These are phyloP conservation scores for Glaucomys volans DNA, from an alignment of 2,113 vertebrate species.

Conservation along the genomic window DNA sequence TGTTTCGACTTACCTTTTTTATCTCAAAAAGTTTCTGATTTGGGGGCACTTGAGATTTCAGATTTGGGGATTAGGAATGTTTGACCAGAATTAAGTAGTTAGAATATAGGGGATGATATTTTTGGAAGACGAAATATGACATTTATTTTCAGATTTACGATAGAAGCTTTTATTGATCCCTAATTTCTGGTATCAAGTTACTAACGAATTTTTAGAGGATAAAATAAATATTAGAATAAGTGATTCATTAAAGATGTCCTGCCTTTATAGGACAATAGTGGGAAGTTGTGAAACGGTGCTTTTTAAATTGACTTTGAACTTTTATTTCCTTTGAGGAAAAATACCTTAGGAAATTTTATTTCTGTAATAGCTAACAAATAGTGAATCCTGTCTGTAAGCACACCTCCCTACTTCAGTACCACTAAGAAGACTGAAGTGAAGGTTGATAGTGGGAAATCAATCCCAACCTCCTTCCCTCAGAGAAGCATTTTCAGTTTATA, in stretches of 20 bases:
- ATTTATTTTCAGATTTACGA: slow-evolving; percentile 4
- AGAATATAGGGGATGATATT: neutral
- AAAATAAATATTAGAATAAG: neutral
- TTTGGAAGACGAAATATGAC: neutral
- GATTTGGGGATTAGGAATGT: neutral
- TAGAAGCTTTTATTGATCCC: neutral
- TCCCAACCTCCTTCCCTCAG: neutral
- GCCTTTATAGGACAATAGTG: neutral
- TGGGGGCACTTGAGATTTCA: neutral
- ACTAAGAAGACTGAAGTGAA: neutral
- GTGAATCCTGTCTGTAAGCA: neutral
- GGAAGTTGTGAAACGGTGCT: neutral
- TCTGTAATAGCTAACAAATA: neutral
- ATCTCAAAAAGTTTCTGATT: neutral
- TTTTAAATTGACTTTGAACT: slow-evolving; percentile 11
- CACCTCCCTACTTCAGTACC: neutral
- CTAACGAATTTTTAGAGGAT: neutral
- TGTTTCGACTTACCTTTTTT: neutral
- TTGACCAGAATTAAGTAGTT: neutral
- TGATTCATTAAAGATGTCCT: neutral
- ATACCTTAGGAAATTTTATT: neutral
- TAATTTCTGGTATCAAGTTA: neutral
- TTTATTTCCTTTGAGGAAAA: slow-evolving; percentile 43
- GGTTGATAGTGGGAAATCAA: neutral
- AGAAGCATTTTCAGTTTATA: neutral